Evolutionary conservation across 2,888 invertebrate species (phyloP).

Genomic region (Anoncus sp.): DNA sequence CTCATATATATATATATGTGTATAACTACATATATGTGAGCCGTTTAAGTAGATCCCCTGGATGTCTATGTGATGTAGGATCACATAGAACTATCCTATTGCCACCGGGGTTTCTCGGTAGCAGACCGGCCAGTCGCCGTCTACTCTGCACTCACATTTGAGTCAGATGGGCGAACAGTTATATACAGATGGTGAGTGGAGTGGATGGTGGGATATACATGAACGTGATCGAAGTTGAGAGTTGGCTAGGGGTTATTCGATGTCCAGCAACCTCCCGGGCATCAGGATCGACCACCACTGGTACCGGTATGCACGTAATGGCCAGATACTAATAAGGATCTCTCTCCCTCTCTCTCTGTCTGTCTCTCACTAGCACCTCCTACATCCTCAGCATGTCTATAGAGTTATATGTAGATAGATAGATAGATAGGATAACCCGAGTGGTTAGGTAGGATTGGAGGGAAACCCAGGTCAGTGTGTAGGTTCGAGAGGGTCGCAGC

Average conservation of each 20-base stretch:
- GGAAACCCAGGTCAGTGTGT: conserved; percentile 37
- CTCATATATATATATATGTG: not conserved
- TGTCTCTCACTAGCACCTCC: conserved; percentile 30
- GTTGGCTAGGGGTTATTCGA: conserved; percentile 28
- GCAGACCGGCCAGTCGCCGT: conserved; percentile 5
- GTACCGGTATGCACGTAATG: conserved; percentile 50
- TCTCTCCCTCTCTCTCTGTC: too few relatives aligned
- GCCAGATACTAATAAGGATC: conserved; percentile 62
- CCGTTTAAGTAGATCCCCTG: conserved; percentile 23
- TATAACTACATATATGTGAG: conserved; percentile 11
- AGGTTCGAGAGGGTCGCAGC: conserved; percentile 39
- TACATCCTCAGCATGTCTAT: not conserved
- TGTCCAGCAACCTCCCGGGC: conserved; percentile 37
- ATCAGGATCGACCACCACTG: conserved; percentile 29
- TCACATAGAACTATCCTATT: conserved; percentile 33
- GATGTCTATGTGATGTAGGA: conserved; percentile 42
- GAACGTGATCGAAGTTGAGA: conserved; percentile 50
- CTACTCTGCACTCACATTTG: conserved; percentile 35
- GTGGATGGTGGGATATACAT: not conserved
- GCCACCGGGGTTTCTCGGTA: not conserved
- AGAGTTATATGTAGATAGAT: conserved; percentile 12
- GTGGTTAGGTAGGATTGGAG: conserved; percentile 47
- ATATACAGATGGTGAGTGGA: not conserved
- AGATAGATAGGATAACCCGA: conserved; percentile 34
- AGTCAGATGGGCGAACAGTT: conserved; percentile 20